These are phyloP conservation scores for Acanthacorydalis orientalis DNA, from an alignment of 2,888 invertebrate genomes.

Conservation along the genomic window DNA sequence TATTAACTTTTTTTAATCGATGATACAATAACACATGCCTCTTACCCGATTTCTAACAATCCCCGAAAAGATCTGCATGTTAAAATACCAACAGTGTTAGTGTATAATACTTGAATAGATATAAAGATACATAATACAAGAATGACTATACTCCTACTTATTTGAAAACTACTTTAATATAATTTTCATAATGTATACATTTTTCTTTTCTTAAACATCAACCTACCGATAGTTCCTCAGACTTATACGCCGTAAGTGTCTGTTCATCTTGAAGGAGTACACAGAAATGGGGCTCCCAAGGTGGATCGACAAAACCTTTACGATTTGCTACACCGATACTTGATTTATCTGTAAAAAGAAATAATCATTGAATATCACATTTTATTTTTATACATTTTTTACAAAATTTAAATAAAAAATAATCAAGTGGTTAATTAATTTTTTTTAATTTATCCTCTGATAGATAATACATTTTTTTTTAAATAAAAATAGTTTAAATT, in stretches of 20 bases:
- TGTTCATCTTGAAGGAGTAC: constrained; percentile 60
- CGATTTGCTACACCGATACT: too few species aligned
- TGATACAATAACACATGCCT: constrained; percentile 1
- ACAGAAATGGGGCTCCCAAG: constrained; percentile 67
- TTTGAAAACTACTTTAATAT: constrained; percentile 10
- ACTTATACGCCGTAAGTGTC: constrained; percentile 57
- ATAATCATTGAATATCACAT: too few species aligned
- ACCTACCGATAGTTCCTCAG: constrained; percentile 66
- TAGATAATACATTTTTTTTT: too few species aligned
- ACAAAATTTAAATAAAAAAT: too few species aligned
- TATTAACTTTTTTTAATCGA: not conserved
- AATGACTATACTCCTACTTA: not conserved
- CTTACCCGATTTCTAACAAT: constrained; percentile 27
- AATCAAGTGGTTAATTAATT: too few species aligned
- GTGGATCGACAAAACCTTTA: constrained; percentile 4
- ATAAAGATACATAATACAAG: not conserved
- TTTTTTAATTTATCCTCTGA: too few species aligned
- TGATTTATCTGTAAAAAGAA: too few species aligned
- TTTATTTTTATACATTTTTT: too few species aligned
- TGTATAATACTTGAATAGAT: not conserved
- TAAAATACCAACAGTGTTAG: constrained; percentile 6
- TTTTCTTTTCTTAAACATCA: constrained; percentile 8
- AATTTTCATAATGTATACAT: constrained; percentile 12
- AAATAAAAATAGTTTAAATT: too few species aligned
- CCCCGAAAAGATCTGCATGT: constrained; percentile 33